These are phyloP conservation scores for Spinus pinus DNA, from an alignment of 2,797 vertebrate species.

Conservation along the genomic window DNA sequence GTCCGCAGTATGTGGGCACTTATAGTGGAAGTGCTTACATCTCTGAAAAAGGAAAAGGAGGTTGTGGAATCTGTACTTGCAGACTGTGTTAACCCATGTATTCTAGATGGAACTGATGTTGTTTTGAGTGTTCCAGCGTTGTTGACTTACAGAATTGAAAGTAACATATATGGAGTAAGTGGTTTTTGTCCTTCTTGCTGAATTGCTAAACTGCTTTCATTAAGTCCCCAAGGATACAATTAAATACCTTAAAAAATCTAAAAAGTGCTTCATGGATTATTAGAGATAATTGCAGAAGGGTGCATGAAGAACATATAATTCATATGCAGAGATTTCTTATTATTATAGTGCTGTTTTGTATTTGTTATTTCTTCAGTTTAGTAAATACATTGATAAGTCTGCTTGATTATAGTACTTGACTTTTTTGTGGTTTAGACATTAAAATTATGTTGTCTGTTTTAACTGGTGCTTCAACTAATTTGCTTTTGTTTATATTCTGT, in stretches of 20 bases:
- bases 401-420: background rate
- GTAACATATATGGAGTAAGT: conserved; percentile 76
- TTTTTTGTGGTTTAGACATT: background rate
- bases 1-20: conserved; percentile 82
- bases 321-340: background rate
- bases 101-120: conserved; percentile 80
- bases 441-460: background rate
- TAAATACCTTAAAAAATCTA: background rate
- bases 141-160: conserved; percentile 78
- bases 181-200: background rate
- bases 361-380: background rate
- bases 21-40: conserved; percentile 69
- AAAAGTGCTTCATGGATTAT: background rate
- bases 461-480: background rate
- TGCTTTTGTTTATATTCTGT: background rate
- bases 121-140: conserved; percentile 75
- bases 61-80: conserved; percentile 79
- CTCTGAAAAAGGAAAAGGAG: conserved; percentile 77
- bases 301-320: background rate
- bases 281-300: background rate
- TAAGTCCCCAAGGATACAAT: background rate
- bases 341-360: background rate
- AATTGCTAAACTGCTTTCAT: background rate
- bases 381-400: background rate
- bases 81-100: conserved; percentile 65